Base-by-base conservation (phyloP, 1,140 invertebrate species). In the Drosophila cardini region DNA sequence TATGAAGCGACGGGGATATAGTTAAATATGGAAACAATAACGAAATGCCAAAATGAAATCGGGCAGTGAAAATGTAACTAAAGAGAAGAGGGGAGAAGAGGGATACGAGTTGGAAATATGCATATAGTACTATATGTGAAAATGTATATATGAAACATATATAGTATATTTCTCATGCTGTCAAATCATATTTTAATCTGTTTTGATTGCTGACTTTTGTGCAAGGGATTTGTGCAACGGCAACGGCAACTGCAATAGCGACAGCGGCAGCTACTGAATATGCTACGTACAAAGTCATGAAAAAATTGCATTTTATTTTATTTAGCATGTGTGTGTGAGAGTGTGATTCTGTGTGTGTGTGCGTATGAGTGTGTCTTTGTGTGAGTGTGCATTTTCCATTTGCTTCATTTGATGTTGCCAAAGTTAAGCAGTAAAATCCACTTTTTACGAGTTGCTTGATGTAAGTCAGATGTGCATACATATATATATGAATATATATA, bases 141-240 rank as follows among this genome's bases (percentile, higher is more conserved):
- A 46, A 57, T 45, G 30, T 36, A 56, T 26, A 21, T 52, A 43
- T 62, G 58, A 45, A 58, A 40, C 36, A 62, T 61, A 52, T 69
- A 62, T 63, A 26, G 40, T 68, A 26, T 67, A 62, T 79, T 79
- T 76, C 67, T 61, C 75, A 78, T 67, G 82, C 85, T 91, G 85
- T 91, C 90, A 91, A 91, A 91, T 91, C 90, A 91, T 91, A 91
- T 91, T 91, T 91, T 91, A 91, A 91, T 91, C 90, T 91, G 86
- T 80, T 91, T 91, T 91, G 90, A 91, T 91, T 91, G 90, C 85
- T 91, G 90, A 91, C 90, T 91, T 91, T 90, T 90, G 85, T 90
- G 83, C 80, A 71, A 76, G 80, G 90, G 90, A 91, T 91, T 91
- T 91, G 80, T 77, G 77, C 72, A 68, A 46, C 40, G 38, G 67